Evolutionary conservation across 2,888 invertebrate genomes (phyloP), one percentile per base, ranked within the genome.

Genomic region (Aleiodes alternator): DNA sequence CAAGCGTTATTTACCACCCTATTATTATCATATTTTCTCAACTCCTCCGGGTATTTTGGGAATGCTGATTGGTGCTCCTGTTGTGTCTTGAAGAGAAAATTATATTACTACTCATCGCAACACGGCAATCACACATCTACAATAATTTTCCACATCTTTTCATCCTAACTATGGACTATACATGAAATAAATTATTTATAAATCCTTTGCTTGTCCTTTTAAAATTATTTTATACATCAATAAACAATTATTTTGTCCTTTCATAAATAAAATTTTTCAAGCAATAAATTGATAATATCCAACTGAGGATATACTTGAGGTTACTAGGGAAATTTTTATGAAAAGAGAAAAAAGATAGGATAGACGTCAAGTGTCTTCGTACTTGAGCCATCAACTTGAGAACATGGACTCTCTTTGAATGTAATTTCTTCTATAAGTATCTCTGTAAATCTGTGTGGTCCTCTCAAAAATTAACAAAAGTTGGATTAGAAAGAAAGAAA

Each of bases 331-430:
- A 64, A 64, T 11, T 23, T 48, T 48, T 11, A n/a, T 56, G 64
- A 76, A 69, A 80, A 79, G 78, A 66, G 72, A 80, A 70, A 79
- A 78, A 68, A 79, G 82, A 81, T 23, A 23, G 23, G 82, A 82
- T 85, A 83, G 83, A 84, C 83, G 84, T 87, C 85, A 84, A 87
- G 87, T 83, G 81, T 75, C 38, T 77, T 84, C 85, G 74, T 81
- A 83, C 85, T 86, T 78, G 83, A 80, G 74, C 69, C 66, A 69
- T 66, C 73, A 75, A 76, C 51, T 75, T 38, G 69, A 38, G 34
- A 56, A 48, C 56, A 43, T 70, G 14, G 14, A 55, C 59, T 51
- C 29, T 31, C 73, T 69, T 72, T 53, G 55, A 55, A 69, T 66
- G 69, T 69, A 34, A n/a, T 70, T 38, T 75, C 61, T 76, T 76